These are phyloP conservation scores for Thamnophis sirtalis DNA, from an alignment of 2,113 vertebrate species.

Conservation along the genomic window DNA sequence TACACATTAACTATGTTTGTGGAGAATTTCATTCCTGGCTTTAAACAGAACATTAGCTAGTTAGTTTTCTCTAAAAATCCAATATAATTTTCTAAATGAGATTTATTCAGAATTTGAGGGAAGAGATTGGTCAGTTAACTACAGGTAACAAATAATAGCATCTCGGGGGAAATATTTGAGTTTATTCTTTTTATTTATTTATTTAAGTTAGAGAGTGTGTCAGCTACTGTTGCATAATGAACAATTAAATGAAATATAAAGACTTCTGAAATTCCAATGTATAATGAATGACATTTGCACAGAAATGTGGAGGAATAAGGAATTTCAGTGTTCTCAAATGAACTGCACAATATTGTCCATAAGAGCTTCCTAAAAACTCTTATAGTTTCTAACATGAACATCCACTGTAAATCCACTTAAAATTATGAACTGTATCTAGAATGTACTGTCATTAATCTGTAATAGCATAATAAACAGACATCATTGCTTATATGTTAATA, in stretches of 20 bases:
- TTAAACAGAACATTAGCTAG: constrained; percentile 24
- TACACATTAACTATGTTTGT: constrained; percentile 18
- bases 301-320: background rate
- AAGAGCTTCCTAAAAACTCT: background rate
- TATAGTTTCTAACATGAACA: background rate
- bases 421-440: background rate
- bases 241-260: background rate
- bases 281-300: background rate
- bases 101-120: background rate
- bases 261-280: background rate
- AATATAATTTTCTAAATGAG: background rate
- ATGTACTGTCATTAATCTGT: background rate
- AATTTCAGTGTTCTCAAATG: background rate
- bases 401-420: background rate
- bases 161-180: background rate
- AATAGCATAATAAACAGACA: background rate
- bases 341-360: background rate
- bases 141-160: background rate
- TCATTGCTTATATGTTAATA: background rate
- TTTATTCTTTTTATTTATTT: accelerated
- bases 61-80: background rate
- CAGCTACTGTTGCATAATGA: background rate
- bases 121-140: background rate
- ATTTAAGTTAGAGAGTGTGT: background rate
- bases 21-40: constrained; percentile 25